Evolutionary conservation across 2,113 vertebrate species (phyloP).

Genomic region (Murina feae): DNA sequence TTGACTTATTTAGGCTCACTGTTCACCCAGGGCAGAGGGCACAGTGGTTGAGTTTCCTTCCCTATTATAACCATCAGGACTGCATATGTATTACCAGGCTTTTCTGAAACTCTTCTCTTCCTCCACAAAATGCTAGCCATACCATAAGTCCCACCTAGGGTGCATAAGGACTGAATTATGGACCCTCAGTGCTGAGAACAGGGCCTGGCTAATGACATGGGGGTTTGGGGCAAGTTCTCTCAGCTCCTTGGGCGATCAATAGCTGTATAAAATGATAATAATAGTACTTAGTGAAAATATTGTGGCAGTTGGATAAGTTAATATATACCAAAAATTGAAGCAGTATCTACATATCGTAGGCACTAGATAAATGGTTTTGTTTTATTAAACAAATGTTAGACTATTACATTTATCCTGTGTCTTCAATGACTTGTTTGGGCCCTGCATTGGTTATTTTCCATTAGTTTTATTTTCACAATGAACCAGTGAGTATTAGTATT

Average conservation of each 20-base stretch:
- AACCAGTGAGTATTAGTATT: not conserved
- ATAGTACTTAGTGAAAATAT: not conserved
- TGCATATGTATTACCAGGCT: accelerated
- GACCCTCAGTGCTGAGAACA: not conserved
- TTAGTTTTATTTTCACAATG: not conserved
- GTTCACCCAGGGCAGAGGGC: not conserved
- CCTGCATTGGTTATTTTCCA: not conserved
- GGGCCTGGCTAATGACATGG: accelerated
- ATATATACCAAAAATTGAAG: not conserved
- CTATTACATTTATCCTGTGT: not conserved
- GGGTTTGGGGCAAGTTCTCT: not conserved
- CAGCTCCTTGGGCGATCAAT: not conserved
- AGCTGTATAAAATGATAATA: not conserved
- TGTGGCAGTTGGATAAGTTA: not conserved
- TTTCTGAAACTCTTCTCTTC: not conserved
- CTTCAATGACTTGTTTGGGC: not conserved
- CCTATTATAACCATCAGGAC: not conserved
- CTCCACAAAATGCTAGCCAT: not conserved
- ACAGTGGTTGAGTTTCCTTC: not conserved
- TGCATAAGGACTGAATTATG: not conserved
- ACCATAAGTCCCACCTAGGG: accelerated
- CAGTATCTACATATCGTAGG: not conserved
- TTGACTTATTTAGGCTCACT: not conserved
- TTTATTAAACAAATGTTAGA: not conserved
- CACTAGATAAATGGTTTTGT: not conserved